phyloP scores from a whole-genome alignment of 1,140 invertebrate genomes.

The Wasmannia auropunctata region DNA sequence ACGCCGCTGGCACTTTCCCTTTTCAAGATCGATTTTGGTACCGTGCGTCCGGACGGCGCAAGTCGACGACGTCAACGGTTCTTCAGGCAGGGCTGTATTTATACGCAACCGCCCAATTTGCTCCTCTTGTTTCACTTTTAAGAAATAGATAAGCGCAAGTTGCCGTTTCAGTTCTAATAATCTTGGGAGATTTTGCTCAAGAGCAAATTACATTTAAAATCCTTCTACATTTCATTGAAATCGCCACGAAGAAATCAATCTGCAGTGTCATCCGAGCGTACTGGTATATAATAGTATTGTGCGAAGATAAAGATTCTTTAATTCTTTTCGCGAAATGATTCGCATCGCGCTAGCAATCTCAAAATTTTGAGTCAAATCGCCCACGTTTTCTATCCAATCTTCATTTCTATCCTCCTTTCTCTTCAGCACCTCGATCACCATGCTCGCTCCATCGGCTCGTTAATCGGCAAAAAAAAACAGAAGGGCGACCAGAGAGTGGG shows the following conservation, averaged over 20 bases:
- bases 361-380: constrained; percentile 61
- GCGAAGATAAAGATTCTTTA: too few species aligned
- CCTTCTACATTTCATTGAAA: neutral
- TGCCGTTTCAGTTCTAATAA: neutral
- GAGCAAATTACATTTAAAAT: neutral
- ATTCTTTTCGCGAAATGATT: neutral
- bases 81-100: constrained; percentile 64
- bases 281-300: neutral
- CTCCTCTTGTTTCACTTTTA: neutral
- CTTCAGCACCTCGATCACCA: neutral
- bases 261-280: too few species aligned
- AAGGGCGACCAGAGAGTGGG: neutral
- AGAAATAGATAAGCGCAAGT: neutral
- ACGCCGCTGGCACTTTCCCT: constrained; percentile 78
- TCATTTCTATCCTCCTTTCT: neutral
- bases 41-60: constrained; percentile 64
- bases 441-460: constrained; percentile 63
- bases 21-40: constrained; percentile 82
- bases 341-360: neutral
- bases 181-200: neutral
- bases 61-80: constrained; percentile 70
- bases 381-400: neutral
- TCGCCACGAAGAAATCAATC: neutral
- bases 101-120: neutral
- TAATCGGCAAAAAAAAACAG: constrained; percentile 56